Evolutionary conservation across 2,797 vertebrate species (phyloP), one percentile per base, ranked within the genome.

Genomic region (Mastacembelus armatus): DNA sequence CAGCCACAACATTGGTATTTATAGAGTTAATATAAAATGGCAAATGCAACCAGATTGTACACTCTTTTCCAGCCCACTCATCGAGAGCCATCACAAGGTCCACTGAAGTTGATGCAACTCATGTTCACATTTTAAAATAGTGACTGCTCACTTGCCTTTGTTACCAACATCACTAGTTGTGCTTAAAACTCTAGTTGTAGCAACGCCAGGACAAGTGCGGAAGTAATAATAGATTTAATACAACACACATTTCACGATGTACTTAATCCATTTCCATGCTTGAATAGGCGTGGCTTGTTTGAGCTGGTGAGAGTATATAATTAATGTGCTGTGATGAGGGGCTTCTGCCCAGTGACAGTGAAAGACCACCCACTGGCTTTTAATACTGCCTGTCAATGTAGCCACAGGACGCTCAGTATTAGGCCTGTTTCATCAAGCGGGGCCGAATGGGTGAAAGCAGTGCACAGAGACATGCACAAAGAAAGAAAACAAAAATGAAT

Each of bases 351-450:
- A 71, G 85, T 90, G 90, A 92, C 88, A 83, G 88, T 81, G 75
- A 85, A 86, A 88, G 88, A 90, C 89, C 90, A 87, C 92, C 91
- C 89, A 88, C 91, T 86, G 90, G 80, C 83, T 92, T 93, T 93
- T 93, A 90, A 93, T 92, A 92, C 89, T 83, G 88, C 87, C 87
- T 92, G 90, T 92, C 91, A 93, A 88, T 85, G 85, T 88, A 87
- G 74, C 85, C 80, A 57, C 84, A 71, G 89, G 88, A 87, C 69
- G 66, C 81, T 76, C 74, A 66, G 56, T 57, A 76, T 59, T n/a
- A 60, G 73, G 74, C 74, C 77, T 70, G 70, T 66, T 74, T 77
- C 66, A 70, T 72, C 76, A 80, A 18, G 19, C 66, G 77, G 42
- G 84, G 73, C 54, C 61, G 77, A 76, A 62, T 9, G 68, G 68